Base-by-base conservation (phyloP, 2,888 invertebrate species). In the Cataglyphis rosenhaueri region DNA sequence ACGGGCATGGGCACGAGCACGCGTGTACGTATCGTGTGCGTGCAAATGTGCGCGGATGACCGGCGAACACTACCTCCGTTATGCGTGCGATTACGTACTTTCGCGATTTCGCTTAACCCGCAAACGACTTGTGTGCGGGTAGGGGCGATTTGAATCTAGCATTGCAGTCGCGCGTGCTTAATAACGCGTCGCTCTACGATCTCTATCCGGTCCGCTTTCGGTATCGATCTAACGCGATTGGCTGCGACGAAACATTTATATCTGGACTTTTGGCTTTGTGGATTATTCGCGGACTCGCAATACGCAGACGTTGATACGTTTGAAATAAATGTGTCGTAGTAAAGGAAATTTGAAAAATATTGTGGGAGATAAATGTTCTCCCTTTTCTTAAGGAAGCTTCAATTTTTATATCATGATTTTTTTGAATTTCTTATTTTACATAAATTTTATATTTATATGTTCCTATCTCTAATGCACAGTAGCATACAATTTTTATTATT, bases 81-180 rank as follows among this genome's bases (percentile, higher is more conserved):
- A 84, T 64, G 66, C 82, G 79, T 65, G 74, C 84, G 74, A 84
- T 85, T 79, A 81, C 68, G 82, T 59, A 68, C 68, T 84, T 82
- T 85, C 84, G 81, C 84, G 81, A 84, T 84, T 84, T 84, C 82
- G 74, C 71, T 75, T 68, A 74, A 83, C 76, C 82, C 82, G 82
- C 68, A 66, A 82, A 73, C 66, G 78, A 64, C 66, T 76, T 59
- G 44, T 44, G 75, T 65, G 71, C 74, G 65, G 81, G 65, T 76
- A 65, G 81, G 57, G 48, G 25, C 44, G 65, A 76, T 74, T 64
- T 59, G 81, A 64, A 78, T 65, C 74, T 55, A 44, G 81, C 35
- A 66, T 70, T 32, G 57, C 38, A 66, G 65, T 44, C 57, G 65
- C 15, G 44, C 25, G 73, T 41, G 59, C 78, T 71, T 59, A 71